phyloP scores from a whole-genome alignment of 2,888 invertebrate species.

The Arenicola marina region DNA sequence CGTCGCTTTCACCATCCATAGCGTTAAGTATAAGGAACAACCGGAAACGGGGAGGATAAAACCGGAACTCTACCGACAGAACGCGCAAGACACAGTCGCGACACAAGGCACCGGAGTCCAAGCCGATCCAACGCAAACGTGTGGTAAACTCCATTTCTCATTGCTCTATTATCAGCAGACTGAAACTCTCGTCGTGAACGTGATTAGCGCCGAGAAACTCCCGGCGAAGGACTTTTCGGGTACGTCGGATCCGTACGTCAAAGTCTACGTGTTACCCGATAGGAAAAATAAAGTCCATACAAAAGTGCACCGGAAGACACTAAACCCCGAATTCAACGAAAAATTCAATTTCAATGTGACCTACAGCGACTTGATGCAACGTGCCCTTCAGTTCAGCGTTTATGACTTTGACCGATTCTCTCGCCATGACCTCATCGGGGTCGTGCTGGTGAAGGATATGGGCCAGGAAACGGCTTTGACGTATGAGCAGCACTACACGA shows the following conservation, averaged over 20 bases:
- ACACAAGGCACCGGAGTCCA: neutral
- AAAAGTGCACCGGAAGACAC: slow-evolving; percentile 73
- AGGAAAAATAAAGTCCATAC: slow-evolving; percentile 69
- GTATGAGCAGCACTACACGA: slow-evolving; percentile 72
- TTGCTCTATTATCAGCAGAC: slow-evolving; percentile 80
- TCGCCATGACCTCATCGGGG: slow-evolving; percentile 83
- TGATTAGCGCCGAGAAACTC: slow-evolving; percentile 74
- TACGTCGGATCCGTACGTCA: slow-evolving; percentile 86
- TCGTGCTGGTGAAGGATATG: slow-evolving; percentile 78
- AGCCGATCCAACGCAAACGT: neutral
- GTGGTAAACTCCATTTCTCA: slow-evolving; percentile 67
- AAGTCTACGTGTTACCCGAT: slow-evolving; percentile 81
- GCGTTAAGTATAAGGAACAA: slow-evolving; percentile 63
- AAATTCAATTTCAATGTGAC: slow-evolving; percentile 82
- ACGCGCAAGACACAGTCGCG: slow-evolving; percentile 7
- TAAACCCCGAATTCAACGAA: slow-evolving; percentile 82
- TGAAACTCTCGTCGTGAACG: slow-evolving; percentile 79
- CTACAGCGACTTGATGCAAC: slow-evolving; percentile 75
- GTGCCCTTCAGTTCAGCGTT: slow-evolving; percentile 82
- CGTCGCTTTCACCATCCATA: slow-evolving; percentile 73
- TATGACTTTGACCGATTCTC: slow-evolving; percentile 90
- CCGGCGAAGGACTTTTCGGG: slow-evolving; percentile 83
- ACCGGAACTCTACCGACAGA: slow-evolving; percentile 65
- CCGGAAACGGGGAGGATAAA: slow-evolving; percentile 51
- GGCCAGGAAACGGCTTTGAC: slow-evolving; percentile 71